These are phyloP conservation scores for Corydoras sp. DNA, from an alignment of 2,113 vertebrate genomes.

Conservation along the genomic window DNA sequence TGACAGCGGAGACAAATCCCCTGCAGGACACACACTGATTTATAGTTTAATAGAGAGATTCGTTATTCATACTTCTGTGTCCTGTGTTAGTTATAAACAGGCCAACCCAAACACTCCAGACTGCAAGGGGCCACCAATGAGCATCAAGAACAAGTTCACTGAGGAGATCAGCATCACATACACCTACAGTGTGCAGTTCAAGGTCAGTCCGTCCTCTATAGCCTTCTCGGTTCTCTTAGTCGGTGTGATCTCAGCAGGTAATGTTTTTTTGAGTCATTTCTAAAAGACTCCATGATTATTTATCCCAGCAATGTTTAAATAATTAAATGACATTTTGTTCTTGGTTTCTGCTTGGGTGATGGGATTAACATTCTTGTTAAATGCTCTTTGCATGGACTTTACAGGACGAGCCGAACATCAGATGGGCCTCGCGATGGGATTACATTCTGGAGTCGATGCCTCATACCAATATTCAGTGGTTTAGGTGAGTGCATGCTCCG, in stretches of 20 bases:
- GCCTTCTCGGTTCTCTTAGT: no score
- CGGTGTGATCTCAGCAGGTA: no score
- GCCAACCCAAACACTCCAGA: conserved; percentile 70
- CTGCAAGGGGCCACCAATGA: conserved; percentile 80
- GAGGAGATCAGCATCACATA: conserved; percentile 77
- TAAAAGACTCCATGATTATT: no score
- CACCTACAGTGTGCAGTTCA: conserved; percentile 80
- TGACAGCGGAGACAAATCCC: no score
- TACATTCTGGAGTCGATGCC: conserved; percentile 95
- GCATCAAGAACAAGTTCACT: conserved; percentile 73
- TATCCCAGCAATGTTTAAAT: no score
- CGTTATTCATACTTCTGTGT: neutral
- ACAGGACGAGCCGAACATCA: conserved; percentile 78
- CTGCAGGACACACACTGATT: no score
- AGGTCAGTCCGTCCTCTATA: conserved; percentile 58
- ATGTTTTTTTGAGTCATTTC: no score
- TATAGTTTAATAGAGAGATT: no score
- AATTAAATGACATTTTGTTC: no score
- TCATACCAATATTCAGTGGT: conserved; percentile 94
- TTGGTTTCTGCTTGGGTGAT: no score
- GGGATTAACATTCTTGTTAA: no score
- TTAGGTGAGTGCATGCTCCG: conserved; percentile 68
- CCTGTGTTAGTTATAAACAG: conserved; percentile 72
- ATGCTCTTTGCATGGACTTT: conserved; percentile 12
- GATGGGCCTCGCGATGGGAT: conserved; percentile 93